A percentile compares a stretch with the other conserved stretches of the same genome.
phyloP scores from a whole-genome alignment of 37 sponge, comb jelly and placozoan species.

The Theonella swinhoei region DNA sequence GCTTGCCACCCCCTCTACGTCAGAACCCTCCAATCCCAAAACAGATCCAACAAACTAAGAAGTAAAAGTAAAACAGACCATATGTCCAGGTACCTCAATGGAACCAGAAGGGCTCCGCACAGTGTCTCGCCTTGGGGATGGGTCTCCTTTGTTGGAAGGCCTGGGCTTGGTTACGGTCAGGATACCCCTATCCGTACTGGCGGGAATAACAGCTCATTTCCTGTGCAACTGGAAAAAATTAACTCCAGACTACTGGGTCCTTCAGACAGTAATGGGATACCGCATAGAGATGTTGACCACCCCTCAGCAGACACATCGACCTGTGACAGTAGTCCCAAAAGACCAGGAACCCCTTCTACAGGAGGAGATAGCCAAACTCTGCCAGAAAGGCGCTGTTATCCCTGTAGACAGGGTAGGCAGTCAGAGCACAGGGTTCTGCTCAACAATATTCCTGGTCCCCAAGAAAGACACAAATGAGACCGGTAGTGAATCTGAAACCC shows the following conservation, averaged over 20 bases:
- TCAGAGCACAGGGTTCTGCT: constrained; percentile 27
- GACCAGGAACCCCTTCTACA: not conserved
- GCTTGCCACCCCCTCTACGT: not conserved
- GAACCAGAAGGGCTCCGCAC: not conserved
- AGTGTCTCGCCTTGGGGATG: not conserved
- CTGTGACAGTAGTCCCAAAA: not conserved
- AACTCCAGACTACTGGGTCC: constrained; percentile 33
- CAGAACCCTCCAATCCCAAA: not conserved
- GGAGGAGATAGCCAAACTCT: not conserved
- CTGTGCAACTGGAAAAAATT: constrained; percentile 25
- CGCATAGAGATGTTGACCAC: not conserved
- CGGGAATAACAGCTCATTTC: constrained; percentile 17
- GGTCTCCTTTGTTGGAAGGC: not conserved
- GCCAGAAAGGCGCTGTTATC: constrained; percentile 23
- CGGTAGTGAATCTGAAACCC: not conserved
- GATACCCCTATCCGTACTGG: not conserved
- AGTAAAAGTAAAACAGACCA: not conserved
- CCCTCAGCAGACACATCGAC: not conserved
- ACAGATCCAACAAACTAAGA: not conserved
- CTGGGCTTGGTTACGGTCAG: not conserved
- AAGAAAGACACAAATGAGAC: constrained; percentile 47
- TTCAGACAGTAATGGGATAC: constrained; percentile 5
- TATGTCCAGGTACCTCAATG: not conserved
- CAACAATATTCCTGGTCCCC: constrained; percentile 46
- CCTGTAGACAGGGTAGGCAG: not conserved